phyloP scores from a whole-genome alignment of 2,113 vertebrate genomes.

The Mirza zaza region DNA sequence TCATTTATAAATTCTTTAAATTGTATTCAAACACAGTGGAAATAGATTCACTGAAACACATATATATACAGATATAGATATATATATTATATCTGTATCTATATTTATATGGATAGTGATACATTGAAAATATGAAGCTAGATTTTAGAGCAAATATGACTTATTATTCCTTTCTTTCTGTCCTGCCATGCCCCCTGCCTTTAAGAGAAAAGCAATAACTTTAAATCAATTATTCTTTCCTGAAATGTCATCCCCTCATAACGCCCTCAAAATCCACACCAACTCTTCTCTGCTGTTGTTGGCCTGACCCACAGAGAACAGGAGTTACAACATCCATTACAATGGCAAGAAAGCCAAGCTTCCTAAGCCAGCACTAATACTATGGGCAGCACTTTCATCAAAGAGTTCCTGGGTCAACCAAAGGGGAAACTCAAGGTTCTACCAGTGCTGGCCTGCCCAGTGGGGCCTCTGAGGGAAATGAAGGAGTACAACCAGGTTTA shows the following conservation, averaged over 20 bases:
- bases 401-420: slow-evolving; percentile 52
- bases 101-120: background rate
- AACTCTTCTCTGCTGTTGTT: slow-evolving; percentile 61
- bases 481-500: slow-evolving; percentile 59
- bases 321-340: slow-evolving; percentile 51
- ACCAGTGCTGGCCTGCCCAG: background rate
- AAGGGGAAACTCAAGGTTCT: slow-evolving; percentile 50
- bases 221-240: slow-evolving; percentile 58
- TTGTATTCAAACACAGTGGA: slow-evolving; percentile 17
- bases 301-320: slow-evolving; percentile 48
- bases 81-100: background rate
- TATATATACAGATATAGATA: background rate
- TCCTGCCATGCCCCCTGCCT: slow-evolving; percentile 22
- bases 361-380: slow-evolving; percentile 62
- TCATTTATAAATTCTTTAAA: slow-evolving; percentile 45
- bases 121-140: slow-evolving; percentile 15
- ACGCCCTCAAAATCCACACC: slow-evolving; percentile 63
- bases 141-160: slow-evolving; percentile 2
- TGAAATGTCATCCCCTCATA: slow-evolving; percentile 61
- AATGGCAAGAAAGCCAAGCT: slow-evolving; percentile 54
- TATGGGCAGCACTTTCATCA: slow-evolving; percentile 48
- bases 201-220: slow-evolving; percentile 52
- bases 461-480: slow-evolving; percentile 34
- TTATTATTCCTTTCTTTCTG: slow-evolving; percentile 27
- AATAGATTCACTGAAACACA: background rate